Percentiles rank a stretch among this genome's conserved stretches.
Evolutionary conservation across 2,113 vertebrate genomes (phyloP).

Genomic region (Passer domesticus): DNA sequence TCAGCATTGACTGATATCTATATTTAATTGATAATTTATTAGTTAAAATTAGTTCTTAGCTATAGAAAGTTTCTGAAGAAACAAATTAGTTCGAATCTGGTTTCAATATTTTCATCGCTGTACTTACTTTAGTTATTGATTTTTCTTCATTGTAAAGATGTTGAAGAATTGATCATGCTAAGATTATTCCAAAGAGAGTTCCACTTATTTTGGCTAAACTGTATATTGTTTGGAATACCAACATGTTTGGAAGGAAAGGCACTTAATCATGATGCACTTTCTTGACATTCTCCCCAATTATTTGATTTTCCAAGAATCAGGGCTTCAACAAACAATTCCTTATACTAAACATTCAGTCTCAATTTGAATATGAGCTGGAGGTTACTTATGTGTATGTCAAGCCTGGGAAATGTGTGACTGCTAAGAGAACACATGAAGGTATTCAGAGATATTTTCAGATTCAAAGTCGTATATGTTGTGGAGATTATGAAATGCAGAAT

Average conservation of each 20-base stretch:
- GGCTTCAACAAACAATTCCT: not conserved
- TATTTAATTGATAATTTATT: not conserved
- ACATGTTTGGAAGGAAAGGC: not conserved
- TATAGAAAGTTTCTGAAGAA: not conserved
- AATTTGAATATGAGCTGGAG: not conserved
- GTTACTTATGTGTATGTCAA: rapidly evolving
- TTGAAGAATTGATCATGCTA: not conserved
- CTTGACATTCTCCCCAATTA: not conserved
- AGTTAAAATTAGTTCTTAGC: not conserved
- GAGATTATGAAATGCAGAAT: not conserved
- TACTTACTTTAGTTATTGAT: not conserved
- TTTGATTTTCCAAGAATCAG: not conserved
- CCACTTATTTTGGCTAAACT: not conserved
- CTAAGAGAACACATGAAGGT: not conserved
- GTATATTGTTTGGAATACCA: not conserved
- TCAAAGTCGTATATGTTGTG: not conserved
- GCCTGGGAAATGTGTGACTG: not conserved
- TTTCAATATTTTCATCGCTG: not conserved
- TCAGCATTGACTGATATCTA: not conserved
- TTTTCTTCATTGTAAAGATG: not conserved
- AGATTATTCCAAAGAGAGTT: not conserved
- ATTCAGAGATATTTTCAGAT: not conserved
- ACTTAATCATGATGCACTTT: not conserved
- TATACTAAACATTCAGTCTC: not conserved
- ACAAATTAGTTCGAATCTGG: not conserved